phyloP scores from a whole-genome alignment of 2,113 vertebrate genomes.

The Entosphenus tridentatus region DNA sequence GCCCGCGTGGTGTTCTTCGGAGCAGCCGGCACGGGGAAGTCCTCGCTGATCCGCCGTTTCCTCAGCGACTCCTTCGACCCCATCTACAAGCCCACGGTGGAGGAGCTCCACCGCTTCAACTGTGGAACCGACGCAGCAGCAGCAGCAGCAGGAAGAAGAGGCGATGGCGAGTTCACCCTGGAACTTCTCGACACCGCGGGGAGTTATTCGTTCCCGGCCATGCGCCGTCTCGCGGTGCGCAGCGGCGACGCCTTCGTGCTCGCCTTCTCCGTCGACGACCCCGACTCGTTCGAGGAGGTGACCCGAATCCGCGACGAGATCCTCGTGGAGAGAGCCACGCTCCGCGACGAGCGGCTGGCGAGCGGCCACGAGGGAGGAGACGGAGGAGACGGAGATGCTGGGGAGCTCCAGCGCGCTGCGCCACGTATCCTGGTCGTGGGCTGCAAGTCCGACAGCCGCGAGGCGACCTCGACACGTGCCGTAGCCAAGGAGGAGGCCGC shows the following conservation, averaged over 20 bases:
- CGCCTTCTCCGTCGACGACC: constrained; percentile 51
- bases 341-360: constrained; percentile 50
- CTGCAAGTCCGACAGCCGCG: constrained; percentile 39
- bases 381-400: background rate
- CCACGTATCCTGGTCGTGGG: constrained; percentile 53
- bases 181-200: constrained; percentile 70
- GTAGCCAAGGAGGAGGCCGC: constrained; percentile 33
- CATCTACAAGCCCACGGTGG: constrained; percentile 57
- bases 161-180: constrained; percentile 26
- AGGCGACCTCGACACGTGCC: constrained; percentile 18
- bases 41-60: constrained; percentile 50
- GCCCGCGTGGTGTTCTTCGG: constrained; percentile 57
- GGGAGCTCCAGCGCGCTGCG: background rate
- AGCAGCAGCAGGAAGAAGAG: no score
- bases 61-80: constrained; percentile 52
- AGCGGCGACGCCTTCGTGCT: constrained; percentile 58
- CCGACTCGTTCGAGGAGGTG: constrained; percentile 44
- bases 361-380: constrained; percentile 13
- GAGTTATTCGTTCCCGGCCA: constrained; percentile 69
- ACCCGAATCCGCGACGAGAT: constrained; percentile 56
- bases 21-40: constrained; percentile 57
- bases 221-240: constrained; percentile 66
- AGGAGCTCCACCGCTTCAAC: constrained; percentile 52
- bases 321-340: constrained; percentile 23
- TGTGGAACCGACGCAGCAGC: no score